These are phyloP conservation scores for Bombus picipes DNA, from an alignment of 1,140 invertebrate genomes.

Conservation along the genomic window DNA sequence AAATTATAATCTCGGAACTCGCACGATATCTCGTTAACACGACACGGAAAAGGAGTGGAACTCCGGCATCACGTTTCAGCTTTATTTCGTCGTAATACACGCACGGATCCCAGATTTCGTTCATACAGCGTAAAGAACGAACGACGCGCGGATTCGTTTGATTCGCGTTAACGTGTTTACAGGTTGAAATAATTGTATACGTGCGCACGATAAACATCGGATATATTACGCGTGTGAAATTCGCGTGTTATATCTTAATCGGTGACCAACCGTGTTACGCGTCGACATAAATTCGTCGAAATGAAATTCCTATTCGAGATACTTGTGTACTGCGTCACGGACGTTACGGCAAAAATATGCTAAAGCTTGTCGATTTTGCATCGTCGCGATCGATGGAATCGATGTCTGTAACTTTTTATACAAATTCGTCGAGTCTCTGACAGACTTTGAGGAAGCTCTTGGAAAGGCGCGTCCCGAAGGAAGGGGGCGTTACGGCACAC, in stretches of 20 bases:
- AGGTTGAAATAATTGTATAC: conserved; percentile 5
- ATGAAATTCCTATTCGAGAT: neutral
- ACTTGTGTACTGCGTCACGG: neutral
- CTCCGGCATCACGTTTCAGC: neutral
- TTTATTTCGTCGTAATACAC: neutral
- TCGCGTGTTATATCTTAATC: conserved; percentile 4
- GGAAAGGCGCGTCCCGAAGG: conserved; percentile 15
- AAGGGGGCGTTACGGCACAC: conserved; percentile 15
- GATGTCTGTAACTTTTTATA: neutral
- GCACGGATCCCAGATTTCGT: too few species aligned
- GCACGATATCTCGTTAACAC: neutral
- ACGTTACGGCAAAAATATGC: too few species aligned
- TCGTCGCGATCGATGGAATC: too few species aligned
- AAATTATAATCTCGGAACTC: neutral
- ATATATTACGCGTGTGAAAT: conserved; percentile 18
- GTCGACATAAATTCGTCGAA: neutral
- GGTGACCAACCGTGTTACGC: neutral
- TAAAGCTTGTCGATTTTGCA: neutral
- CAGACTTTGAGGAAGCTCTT: neutral
- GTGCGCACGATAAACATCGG: neutral
- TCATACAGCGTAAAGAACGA: too few species aligned
- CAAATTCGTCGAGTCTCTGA: neutral
- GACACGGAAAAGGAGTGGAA: neutral
- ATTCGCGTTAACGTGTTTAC: neutral
- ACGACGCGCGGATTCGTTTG: neutral